Evolutionary conservation across 2,888 invertebrate genomes (phyloP).

Genomic region (Podabrus alpinus): DNA sequence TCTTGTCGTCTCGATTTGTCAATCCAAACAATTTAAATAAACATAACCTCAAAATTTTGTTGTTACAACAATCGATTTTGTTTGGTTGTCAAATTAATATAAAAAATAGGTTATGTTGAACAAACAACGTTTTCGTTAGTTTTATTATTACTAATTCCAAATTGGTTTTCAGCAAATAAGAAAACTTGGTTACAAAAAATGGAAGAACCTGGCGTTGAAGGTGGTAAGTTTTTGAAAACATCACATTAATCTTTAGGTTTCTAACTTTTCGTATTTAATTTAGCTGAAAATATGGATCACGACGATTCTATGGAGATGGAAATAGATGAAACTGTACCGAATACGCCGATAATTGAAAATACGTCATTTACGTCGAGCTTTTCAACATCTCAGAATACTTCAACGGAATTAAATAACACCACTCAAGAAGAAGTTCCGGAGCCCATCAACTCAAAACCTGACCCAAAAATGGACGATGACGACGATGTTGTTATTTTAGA

Average conservation of each 20-base stretch:
- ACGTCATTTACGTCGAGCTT: constrained; percentile 7
- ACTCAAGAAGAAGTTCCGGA: not conserved
- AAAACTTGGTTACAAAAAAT: not conserved
- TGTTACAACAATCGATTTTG: not conserved
- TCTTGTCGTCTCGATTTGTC: not conserved
- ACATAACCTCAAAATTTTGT: not conserved
- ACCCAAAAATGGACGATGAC: constrained; percentile 6
- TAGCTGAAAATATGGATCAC: constrained; percentile 6
- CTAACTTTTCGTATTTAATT: not conserved
- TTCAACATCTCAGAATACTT: not conserved
- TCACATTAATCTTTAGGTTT: not conserved
- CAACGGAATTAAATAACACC: not conserved
- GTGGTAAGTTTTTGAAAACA: not conserved
- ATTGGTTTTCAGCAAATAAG: not conserved
- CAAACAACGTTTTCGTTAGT: not conserved
- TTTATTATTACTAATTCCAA: not conserved
- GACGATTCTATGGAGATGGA: constrained; percentile 42
- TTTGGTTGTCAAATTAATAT: not conserved
- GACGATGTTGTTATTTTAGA: constrained; percentile 22
- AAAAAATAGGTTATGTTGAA: not conserved
- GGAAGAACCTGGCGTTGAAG: not conserved
- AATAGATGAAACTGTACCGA: constrained; percentile 48
- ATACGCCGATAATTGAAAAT: constrained; percentile 45
- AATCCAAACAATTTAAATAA: not conserved
- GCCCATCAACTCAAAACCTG: not conserved